phyloP scores from a whole-genome alignment of 2,888 invertebrate genomes.

The Cyclophora punctaria region DNA sequence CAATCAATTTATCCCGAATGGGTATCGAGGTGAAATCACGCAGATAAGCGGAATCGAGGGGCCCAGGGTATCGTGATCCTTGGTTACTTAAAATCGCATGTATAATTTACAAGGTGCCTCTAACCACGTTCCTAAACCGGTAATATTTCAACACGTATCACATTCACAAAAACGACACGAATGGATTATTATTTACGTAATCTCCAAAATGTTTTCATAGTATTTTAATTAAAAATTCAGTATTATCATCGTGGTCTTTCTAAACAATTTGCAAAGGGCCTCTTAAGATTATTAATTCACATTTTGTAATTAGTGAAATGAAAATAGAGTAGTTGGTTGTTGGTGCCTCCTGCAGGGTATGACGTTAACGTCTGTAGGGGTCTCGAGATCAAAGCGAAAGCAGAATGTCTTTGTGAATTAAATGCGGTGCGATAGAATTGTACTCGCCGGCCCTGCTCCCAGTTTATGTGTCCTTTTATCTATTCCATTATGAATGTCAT shows the following conservation, averaged over 20 bases:
- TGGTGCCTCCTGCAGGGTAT: constrained; percentile 19
- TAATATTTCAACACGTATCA: constrained; percentile 19
- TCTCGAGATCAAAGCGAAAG: constrained; percentile 32
- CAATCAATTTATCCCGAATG: constrained; percentile 49
- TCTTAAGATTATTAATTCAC: too few relatives aligned
- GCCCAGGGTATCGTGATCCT: constrained; percentile 27
- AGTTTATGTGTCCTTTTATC: too few relatives aligned
- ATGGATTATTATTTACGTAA: constrained; percentile 4
- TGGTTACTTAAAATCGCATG: constrained; percentile 56
- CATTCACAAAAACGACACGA: constrained; percentile 25
- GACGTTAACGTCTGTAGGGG: constrained; percentile 19
- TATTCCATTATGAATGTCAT: neutral
- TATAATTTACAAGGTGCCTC: constrained; percentile 52
- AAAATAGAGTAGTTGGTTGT: constrained; percentile 5
- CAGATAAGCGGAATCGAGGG: constrained; percentile 46
- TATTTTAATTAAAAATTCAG: neutral
- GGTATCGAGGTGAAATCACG: constrained; percentile 44
- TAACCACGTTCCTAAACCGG: constrained; percentile 21
- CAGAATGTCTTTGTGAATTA: constrained; percentile 20
- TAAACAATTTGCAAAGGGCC: constrained; percentile 1
- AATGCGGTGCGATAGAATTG: constrained; percentile 19
- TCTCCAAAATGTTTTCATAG: too few relatives aligned
- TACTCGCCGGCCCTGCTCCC: neutral
- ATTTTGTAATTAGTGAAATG: constrained; percentile 1
- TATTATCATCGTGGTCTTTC: constrained; percentile 10